Evolutionary conservation across 2,797 vertebrate genomes (phyloP).

Genomic region (Crocodylus rhombifer): DNA sequence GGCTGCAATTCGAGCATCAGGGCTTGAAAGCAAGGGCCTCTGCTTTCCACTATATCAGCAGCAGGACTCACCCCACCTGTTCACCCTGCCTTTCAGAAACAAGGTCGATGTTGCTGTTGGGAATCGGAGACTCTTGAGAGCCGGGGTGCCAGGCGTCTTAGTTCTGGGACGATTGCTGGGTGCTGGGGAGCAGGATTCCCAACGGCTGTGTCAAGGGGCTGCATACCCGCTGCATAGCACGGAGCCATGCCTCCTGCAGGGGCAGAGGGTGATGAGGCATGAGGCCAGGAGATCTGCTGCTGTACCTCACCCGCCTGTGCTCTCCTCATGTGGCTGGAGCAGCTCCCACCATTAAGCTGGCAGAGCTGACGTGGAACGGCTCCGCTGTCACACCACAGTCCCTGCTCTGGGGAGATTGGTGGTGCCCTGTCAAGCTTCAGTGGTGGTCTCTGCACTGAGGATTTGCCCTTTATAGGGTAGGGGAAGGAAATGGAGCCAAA

Average conservation of each 20-base stretch:
- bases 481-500: not conserved
- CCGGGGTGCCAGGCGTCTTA: no score
- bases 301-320: not conserved
- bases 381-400: not conserved
- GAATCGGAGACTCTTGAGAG: no score
- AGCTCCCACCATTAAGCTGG: not conserved
- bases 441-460: not conserved
- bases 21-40: no score
- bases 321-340: not conserved
- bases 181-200: not conserved
- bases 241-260: rapidly evolving
- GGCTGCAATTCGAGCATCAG: no score
- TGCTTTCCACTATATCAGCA: no score
- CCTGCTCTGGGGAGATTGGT: not conserved
- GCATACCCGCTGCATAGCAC: not conserved
- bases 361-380: not conserved
- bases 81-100: not conserved
- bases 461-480: not conserved
- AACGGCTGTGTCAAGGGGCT: not conserved
- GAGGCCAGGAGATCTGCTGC: not conserved
- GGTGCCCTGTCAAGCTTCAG: not conserved
- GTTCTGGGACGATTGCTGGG: not conserved
- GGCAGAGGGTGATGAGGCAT: rapidly evolving
- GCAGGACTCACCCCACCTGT: no score
- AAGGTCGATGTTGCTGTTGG: not conserved